These are phyloP conservation scores for Gisinianus flammeolus DNA, from an alignment of 2,888 invertebrate genomes.

Conservation along the genomic window DNA sequence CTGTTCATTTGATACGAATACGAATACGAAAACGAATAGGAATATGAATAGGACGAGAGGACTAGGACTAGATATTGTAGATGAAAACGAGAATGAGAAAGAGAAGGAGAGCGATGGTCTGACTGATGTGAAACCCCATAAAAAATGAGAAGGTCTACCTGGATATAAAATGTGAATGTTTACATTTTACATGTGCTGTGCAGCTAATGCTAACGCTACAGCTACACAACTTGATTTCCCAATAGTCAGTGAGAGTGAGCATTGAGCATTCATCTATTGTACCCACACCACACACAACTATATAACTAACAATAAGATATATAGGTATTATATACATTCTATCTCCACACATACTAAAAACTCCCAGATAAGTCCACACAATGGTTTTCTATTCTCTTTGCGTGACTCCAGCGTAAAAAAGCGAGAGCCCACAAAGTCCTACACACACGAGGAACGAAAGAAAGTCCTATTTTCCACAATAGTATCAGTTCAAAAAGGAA, in stretches of 20 bases:
- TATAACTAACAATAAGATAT: too few species aligned
- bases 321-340: background rate
- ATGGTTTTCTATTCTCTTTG: slow-evolving; percentile 6
- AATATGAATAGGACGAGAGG: too few species aligned
- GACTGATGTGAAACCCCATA: background rate
- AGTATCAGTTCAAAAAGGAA: too few species aligned
- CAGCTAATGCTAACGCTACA: background rate
- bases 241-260: background rate
- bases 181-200: too few species aligned
- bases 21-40: too few species aligned
- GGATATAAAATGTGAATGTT: background rate
- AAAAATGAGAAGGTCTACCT: background rate
- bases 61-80: background rate
- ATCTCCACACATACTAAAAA: too few species aligned
- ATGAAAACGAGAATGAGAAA: background rate
- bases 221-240: background rate
- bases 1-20: too few species aligned
- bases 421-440: background rate
- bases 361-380: slow-evolving; percentile 10
- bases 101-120: background rate
- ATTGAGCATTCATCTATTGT: background rate
- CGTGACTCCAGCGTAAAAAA: slow-evolving; percentile 6
- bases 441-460: too few species aligned
- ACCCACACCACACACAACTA: too few species aligned
- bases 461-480: too few species aligned